These are phyloP conservation scores for Archips crataeganus DNA, from an alignment of 2,888 invertebrate species.

Conservation along the genomic window DNA sequence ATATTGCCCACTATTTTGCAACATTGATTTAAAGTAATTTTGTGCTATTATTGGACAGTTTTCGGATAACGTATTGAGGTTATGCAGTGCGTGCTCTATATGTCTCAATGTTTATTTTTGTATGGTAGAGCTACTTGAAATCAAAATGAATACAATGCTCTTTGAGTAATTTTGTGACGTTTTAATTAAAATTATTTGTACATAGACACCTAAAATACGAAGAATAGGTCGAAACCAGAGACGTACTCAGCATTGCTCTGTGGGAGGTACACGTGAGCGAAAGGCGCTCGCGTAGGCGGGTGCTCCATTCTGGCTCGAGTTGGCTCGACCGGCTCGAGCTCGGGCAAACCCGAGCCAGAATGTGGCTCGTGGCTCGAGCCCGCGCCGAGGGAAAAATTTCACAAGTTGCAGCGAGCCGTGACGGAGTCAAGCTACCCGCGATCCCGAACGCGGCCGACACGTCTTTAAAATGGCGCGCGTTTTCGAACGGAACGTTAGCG, in stretches of 20 bases:
- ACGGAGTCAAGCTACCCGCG: conserved; percentile 44
- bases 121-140: background rate
- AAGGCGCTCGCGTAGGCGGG: conserved; percentile 42
- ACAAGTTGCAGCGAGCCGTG: conserved; percentile 42
- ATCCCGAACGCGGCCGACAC: conserved; percentile 43
- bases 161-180: background rate
- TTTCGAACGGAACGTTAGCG: conserved; percentile 43
- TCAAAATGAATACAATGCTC: background rate
- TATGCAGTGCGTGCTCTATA: background rate
- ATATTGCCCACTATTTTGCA: conserved; percentile 10
- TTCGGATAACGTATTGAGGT: background rate
- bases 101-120: background rate
- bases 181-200: background rate
- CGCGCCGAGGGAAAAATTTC: conserved; percentile 34
- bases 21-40: background rate
- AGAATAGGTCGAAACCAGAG: conserved; percentile 40
- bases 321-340: conserved; percentile 38
- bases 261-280: conserved; percentile 40
- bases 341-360: conserved; percentile 35
- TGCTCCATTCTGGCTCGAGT: conserved; percentile 41
- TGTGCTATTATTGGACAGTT: background rate
- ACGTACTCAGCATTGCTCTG: conserved; percentile 40
- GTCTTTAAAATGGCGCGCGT: conserved; percentile 43
- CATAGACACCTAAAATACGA: conserved; percentile 9
- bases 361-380: conserved; percentile 30